Conservation (phyloP, 2,888 invertebrate genomes). For the Melitaea athalia region DNA sequence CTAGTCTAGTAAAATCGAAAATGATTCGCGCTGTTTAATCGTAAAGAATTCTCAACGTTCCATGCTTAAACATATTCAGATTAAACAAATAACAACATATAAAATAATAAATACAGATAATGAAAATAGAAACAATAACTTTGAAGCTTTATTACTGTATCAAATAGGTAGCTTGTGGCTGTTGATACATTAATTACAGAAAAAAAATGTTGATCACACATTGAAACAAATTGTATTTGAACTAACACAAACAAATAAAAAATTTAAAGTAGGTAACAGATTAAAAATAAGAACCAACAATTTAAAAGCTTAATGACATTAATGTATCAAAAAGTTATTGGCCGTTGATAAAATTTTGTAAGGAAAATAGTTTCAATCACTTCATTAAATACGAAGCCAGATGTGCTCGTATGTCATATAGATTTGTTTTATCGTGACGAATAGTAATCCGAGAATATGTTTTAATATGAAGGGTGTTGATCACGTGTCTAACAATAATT, state of each 20-base stretch:
- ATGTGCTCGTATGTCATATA: conserved; percentile 33
- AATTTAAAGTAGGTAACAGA: conserved; percentile 14
- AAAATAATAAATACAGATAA: too few species aligned
- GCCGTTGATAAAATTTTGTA: conserved; percentile 27
- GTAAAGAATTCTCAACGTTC: conserved; percentile 21
- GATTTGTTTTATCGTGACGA: conserved; percentile 43
- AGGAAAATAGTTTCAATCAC: conserved; percentile 26
- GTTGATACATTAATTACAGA: too few species aligned
- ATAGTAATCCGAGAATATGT: conserved; percentile 46
- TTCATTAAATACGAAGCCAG: conserved; percentile 35
- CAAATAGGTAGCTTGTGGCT: too few species aligned
- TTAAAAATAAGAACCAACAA: conserved; percentile 23
- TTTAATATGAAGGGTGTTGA: conserved; percentile 53
- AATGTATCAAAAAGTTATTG: conserved; percentile 24
- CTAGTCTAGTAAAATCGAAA: conserved; percentile 23
- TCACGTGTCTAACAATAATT: conserved; percentile 69
- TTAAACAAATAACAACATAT: background rate
- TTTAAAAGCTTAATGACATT: conserved; percentile 24
- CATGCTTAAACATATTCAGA: conserved; percentile 7
- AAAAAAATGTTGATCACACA: too few species aligned
- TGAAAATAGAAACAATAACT: too few species aligned
- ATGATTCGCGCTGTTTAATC: conserved; percentile 14
- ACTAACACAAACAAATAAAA: conserved; percentile 19
- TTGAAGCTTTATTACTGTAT: too few species aligned
- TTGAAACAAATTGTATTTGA: background rate